phyloP scores from a whole-genome alignment of 2,888 invertebrate species.

The Thalpophila matura region DNA sequence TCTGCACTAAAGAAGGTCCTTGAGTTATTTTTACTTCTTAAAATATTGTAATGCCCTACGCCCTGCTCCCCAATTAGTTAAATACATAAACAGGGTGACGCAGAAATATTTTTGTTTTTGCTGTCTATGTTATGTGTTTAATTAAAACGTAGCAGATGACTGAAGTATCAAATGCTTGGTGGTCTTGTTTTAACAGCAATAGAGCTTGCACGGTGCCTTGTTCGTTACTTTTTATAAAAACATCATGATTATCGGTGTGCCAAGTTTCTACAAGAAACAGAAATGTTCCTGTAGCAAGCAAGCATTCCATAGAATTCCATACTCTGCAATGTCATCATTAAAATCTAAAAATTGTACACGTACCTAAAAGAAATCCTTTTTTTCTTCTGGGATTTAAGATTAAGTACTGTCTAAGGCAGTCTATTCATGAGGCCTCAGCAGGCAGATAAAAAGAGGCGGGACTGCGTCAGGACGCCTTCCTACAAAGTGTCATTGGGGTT shows the following conservation, averaged over 20 bases:
- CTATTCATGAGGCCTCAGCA: constrained; percentile 72
- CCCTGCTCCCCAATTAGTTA: constrained; percentile 24
- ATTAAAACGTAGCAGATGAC: no score
- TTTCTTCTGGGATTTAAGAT: constrained; percentile 72
- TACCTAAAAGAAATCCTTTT: constrained; percentile 61
- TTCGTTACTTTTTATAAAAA: no score
- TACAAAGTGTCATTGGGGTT: constrained; percentile 70
- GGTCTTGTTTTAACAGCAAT: background rate
- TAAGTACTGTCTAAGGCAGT: constrained; percentile 69
- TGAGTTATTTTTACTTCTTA: constrained; percentile 28
- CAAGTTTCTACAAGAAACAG: no score
- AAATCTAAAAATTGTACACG: constrained; percentile 28
- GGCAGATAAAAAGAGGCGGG: constrained; percentile 76
- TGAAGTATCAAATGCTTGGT: background rate
- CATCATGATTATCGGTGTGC: no score
- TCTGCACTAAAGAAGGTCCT: constrained; percentile 8
- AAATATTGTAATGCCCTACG: constrained; percentile 22
- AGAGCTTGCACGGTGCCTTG: no score
- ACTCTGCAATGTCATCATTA: background rate
- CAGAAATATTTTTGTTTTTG: constrained; percentile 15
- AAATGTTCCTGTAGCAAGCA: no score
- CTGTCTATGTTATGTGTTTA: constrained; percentile 4
- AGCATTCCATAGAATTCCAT: background rate
- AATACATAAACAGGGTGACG: constrained; percentile 16
- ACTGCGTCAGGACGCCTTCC: constrained; percentile 65